A percentile compares a stretch with the other conserved stretches of the same genome.
These are phyloP conservation scores for Athalia cordata DNA, from an alignment of 2,888 invertebrate species.

Conservation along the genomic window DNA sequence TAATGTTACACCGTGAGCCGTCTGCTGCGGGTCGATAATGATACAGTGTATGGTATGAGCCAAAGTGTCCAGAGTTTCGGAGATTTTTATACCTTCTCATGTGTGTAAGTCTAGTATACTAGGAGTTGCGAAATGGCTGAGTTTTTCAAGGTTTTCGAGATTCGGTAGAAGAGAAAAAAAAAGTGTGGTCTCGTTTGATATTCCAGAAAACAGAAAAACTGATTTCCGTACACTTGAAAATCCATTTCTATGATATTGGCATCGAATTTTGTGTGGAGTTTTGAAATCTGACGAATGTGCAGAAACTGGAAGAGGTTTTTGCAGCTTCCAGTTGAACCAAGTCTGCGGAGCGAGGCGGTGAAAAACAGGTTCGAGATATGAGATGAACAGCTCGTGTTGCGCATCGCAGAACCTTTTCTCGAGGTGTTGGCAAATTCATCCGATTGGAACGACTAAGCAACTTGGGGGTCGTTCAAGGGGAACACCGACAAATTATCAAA, in stretches of 20 bases:
- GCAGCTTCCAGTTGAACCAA: no score
- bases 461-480: slow-evolving; percentile 1
- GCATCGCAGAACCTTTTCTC: not conserved
- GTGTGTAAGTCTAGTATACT: no score
- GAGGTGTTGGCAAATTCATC: not conserved
- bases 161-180: no score
- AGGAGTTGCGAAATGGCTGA: no score
- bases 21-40: slow-evolving; percentile 56
- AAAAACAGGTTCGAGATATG: not conserved
- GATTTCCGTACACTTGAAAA: no score
- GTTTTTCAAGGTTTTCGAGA: no score
- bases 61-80: not conserved
- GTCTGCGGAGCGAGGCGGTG: not conserved
- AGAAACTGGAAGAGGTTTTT: no score
- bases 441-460: slow-evolving; percentile 1
- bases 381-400: not conserved
- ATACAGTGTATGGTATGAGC: slow-evolving; percentile 51
- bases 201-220: no score
- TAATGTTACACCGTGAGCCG: slow-evolving; percentile 59
- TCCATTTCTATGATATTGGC: no score
- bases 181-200: no score
- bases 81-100: not conserved
- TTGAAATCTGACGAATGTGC: no score
- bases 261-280: no score
- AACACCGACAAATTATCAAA: slow-evolving; percentile 34